phyloP scores from a whole-genome alignment of 2,113 vertebrate genomes.

The Telmatochromis sp. region DNA sequence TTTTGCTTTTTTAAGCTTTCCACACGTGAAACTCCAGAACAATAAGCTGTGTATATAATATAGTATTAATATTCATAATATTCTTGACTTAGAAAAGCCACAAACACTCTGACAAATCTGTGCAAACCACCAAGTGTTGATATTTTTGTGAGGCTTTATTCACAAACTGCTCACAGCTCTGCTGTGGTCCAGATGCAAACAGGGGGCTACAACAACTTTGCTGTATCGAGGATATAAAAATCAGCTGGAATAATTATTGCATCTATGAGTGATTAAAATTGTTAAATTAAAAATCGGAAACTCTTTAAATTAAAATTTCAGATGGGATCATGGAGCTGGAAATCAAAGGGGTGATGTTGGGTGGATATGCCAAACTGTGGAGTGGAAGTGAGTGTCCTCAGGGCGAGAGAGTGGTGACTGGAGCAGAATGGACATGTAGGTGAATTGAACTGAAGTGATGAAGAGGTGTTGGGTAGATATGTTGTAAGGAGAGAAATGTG shows the following conservation, averaged over 20 bases:
- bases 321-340: neutral
- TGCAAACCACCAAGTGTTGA: neutral
- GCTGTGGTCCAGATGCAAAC: neutral
- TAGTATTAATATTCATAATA: neutral
- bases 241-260: neutral
- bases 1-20: neutral
- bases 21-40: neutral
- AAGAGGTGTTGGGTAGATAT: neutral
- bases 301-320: neutral
- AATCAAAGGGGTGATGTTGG: neutral
- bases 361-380: neutral
- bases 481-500: neutral
- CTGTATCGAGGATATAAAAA: neutral
- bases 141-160: neutral
- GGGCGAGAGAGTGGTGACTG: neutral
- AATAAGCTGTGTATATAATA: neutral
- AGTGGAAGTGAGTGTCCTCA: rapidly evolving
- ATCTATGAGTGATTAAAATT: neutral
- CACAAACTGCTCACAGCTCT: too few species aligned
- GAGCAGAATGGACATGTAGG: neutral
- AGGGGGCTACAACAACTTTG: neutral
- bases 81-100: neutral
- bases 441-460: neutral
- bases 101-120: neutral
- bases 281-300: neutral